Evolutionary conservation across 2,113 vertebrate species (phyloP), one percentile per base, ranked within the genome.

Genomic region (Turnix velox): DNA sequence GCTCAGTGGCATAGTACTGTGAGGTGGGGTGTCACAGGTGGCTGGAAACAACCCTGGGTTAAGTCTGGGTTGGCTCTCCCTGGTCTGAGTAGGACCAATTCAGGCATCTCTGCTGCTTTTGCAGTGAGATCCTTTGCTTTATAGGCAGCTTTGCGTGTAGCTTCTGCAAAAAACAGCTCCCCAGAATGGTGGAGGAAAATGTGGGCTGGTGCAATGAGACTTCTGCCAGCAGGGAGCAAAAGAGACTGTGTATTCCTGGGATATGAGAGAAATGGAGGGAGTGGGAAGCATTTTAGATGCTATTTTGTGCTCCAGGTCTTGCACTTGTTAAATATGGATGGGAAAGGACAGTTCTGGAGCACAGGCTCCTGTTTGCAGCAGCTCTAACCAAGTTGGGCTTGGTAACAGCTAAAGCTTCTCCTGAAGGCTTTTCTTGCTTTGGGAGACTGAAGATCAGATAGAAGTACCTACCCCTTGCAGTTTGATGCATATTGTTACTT

Each of bases 1-100:
- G 3, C 15, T 37, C 12, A 6, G 45, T 91, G 87, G 42, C 7
- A 3, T 2, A 27, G 25, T 2, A 2, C 2, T 0, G 1, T 9
- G 45, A 49, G 37, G 5, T 37, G 54, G 46, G 23, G 48, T 57
- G 77, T 22, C 49, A 33, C 46, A 0, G 4, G 10, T 4, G 14
- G 12, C n/a, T 78, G 66, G 9, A 24, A 54, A n/a, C 18, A 35
- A 6, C 30, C 42, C 24, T 7, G 16, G 3, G 25, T 88, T 10
- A 9, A 80, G n/a, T 27, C 18, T 73, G 54, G 5, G 4, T 61
- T 58, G 80, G 58, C 46, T 80, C 12, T 45, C 30, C 62, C n/a
- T 49, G 16, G 25, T 54, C 37, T 10, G 7, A 28, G 31, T 0
- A 0, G 49, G 18, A 19, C 33, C 7, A 4, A 2, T 66, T 58